Conservation (phyloP, 2,888 invertebrate genomes). For the Beris morrisii region DNA sequence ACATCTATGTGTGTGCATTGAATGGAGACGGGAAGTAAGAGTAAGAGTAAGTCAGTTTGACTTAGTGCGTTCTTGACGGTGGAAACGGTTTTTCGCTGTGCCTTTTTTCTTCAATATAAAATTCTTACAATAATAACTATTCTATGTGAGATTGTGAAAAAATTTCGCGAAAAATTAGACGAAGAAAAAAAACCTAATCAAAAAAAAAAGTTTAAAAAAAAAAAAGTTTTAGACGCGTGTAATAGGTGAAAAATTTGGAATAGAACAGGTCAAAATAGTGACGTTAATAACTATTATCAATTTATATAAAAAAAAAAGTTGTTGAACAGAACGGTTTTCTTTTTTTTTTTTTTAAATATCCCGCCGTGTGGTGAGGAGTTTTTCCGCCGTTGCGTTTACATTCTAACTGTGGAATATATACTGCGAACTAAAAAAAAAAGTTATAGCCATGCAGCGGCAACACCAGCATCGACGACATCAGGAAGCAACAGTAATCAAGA, state of each 20-base stretch:
- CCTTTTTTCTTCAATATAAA: constrained; percentile 15
- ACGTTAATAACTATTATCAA: no score
- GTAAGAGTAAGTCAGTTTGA: constrained; percentile 34
- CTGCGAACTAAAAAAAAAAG: no score
- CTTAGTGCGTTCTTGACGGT: constrained; percentile 38
- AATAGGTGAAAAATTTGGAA: no score
- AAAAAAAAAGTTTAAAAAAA: no score
- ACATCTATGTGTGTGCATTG: constrained; percentile 34
- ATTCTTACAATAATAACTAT: neutral
- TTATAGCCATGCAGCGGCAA: constrained; percentile 17
- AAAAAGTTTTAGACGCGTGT: no score
- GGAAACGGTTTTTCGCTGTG: constrained; percentile 33
- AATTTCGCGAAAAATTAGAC: constrained; percentile 11
- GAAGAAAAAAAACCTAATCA: no score
- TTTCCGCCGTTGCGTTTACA: constrained; percentile 1
- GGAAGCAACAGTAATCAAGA: neutral
- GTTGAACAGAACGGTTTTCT: neutral
- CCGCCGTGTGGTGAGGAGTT: neutral
- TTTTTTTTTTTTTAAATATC: neutral
- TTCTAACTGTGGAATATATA: no score
- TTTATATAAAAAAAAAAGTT: constrained; percentile 17
- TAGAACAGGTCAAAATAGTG: no score
- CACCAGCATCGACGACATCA: constrained; percentile 6
- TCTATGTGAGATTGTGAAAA: neutral
- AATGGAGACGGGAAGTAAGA: constrained; percentile 26